Base-by-base conservation (phyloP, 2,888 invertebrate species). In the Poecilus cupreus region DNA sequence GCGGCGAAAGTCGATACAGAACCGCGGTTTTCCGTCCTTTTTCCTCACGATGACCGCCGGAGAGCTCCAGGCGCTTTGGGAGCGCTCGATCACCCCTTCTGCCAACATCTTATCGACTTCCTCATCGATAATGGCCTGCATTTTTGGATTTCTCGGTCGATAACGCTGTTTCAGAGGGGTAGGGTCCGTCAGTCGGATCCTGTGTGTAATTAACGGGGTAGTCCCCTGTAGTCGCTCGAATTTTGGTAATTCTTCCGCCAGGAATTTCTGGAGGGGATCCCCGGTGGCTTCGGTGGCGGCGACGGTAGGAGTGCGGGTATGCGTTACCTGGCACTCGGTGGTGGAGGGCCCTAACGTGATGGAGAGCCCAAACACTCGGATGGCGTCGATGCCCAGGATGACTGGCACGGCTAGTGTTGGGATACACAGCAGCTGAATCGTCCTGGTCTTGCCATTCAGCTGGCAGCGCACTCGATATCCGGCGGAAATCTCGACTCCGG, bases 1-100 rank as follows among this genome's bases (percentile, higher is more conserved):
- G 49, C 81, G 77, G n/a, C 84, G 57, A 32, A 83, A 84, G 39
- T 84, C 84, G 1, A 54, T 79, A 26, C 83, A 83, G 32, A 84
- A 82, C 1, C 83, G 54, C n/a, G 60, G 54, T 3, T 13, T 4
- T n/a, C 16, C 54, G 13, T 74, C 68, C 13, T 75, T 80, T 37
- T 83, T 83, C 43, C 54, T 60, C 5, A 81, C 81, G 6, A 83
- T 60, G 2, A 83, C 79, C 4, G 82, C 64, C n/a, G 82, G 79
- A 10, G 83, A 82, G n/a, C 83, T 80, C 81, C 82, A 83, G 11
- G 83, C 80, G 39, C 83, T 83, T 0, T 76, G 13, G 0, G 82
- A 83, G 18, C 64, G 77, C 54, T 84, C 84, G 6, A 83, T 83
- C 1, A 84, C 43, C 6, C 82, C 82, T 16, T 82, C 79, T 13